phyloP scores from a whole-genome alignment of 2,113 vertebrate genomes.

The Grallaria varia region DNA sequence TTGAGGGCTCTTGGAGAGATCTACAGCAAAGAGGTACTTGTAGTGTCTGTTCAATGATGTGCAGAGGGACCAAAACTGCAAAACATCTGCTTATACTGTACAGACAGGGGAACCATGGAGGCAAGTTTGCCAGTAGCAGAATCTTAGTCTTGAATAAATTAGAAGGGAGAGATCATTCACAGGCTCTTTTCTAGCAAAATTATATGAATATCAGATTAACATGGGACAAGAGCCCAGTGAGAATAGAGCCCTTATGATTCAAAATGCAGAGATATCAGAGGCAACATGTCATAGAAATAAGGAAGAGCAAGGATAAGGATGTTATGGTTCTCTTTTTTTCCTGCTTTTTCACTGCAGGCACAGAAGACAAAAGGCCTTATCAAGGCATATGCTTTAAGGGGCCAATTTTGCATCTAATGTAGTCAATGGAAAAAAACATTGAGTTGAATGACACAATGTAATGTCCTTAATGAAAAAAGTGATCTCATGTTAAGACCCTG shows the following conservation, averaged over 20 bases:
- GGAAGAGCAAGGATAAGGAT: slow-evolving; percentile 16
- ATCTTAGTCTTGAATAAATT: slow-evolving; percentile 68
- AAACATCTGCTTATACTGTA: slow-evolving; percentile 61
- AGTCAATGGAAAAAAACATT: slow-evolving; percentile 10
- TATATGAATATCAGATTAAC: slow-evolving; percentile 59
- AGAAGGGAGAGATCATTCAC: slow-evolving; percentile 48
- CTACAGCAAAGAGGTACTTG: slow-evolving; percentile 33
- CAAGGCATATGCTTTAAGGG: slow-evolving; percentile 5
- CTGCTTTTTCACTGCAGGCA: neutral
- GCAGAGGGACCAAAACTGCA: slow-evolving; percentile 55
- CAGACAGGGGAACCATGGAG: slow-evolving; percentile 34
- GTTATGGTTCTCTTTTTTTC: neutral
- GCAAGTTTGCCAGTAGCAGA: slow-evolving; percentile 63
- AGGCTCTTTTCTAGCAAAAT: slow-evolving; percentile 48
- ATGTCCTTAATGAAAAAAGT: slow-evolving; percentile 51
- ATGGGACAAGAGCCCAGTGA: slow-evolving; percentile 45
- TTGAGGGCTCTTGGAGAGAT: slow-evolving; percentile 39
- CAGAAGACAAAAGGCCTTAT: slow-evolving; percentile 13
- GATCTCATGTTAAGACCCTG: slow-evolving; percentile 23
- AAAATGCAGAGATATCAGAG: slow-evolving; percentile 55
- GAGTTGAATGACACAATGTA: slow-evolving; percentile 20
- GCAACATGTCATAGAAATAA: slow-evolving; percentile 11
- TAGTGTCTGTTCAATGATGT: slow-evolving; percentile 33
- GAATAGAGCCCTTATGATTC: slow-evolving; percentile 58
- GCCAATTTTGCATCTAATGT: slow-evolving; percentile 38